These are phyloP conservation scores for Setipinna tenuifilis DNA, from an alignment of 2,797 vertebrate genomes.

Conservation along the genomic window DNA sequence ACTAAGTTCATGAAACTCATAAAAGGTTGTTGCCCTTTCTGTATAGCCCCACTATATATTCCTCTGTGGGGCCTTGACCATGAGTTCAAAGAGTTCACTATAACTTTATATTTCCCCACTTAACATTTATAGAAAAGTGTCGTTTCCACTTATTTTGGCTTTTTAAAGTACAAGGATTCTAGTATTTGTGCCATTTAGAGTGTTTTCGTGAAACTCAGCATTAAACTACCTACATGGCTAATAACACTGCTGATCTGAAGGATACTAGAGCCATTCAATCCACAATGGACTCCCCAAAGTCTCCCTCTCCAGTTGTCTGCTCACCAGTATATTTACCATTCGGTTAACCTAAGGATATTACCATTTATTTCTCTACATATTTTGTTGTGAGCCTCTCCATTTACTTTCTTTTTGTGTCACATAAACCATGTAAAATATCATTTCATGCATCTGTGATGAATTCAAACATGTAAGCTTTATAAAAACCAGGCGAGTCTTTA, in stretches of 20 bases:
- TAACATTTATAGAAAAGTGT: conserved; percentile 12
- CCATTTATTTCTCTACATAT: too few relatives aligned
- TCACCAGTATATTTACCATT: neutral
- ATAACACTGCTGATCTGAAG: too few relatives aligned
- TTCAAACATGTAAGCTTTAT: neutral
- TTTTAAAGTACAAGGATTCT: neutral
- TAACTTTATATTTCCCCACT: neutral
- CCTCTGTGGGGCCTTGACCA: neutral
- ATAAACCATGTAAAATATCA: neutral
- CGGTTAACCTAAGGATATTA: neutral
- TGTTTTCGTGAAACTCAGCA: neutral
- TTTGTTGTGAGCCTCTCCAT: too few relatives aligned
- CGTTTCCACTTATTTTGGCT: neutral
- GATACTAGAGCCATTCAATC: too few relatives aligned
- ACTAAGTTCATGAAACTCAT: neutral
- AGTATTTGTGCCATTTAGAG: neutral
- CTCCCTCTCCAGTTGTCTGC: too few relatives aligned
- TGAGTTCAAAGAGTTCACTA: neutral
- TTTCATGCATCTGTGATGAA: neutral
- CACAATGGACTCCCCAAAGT: too few relatives aligned
- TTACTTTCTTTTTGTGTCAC: too few relatives aligned
- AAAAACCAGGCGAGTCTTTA: too few relatives aligned
- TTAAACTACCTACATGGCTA: neutral
- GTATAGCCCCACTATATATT: neutral
- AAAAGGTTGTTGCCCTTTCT: neutral